These are phyloP conservation scores for Sinella curviseta DNA, from an alignment of 1,140 invertebrate species.

Conservation along the genomic window DNA sequence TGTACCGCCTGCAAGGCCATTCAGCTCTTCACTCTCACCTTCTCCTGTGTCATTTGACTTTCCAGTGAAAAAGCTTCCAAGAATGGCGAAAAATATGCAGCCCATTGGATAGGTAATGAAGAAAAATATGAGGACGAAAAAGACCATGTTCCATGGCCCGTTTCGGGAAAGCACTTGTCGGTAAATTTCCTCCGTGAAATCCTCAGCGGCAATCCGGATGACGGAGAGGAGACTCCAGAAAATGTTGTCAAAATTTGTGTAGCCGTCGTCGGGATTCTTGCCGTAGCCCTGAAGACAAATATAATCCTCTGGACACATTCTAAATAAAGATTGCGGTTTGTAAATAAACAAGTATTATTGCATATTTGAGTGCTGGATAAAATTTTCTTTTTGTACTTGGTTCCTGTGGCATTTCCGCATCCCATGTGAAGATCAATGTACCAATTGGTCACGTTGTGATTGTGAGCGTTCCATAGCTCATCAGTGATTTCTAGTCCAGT, in stretches of 20 bases:
- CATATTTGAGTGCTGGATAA: no score
- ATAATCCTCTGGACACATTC: slow-evolving; percentile 74
- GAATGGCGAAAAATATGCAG: background rate
- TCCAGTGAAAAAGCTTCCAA: background rate
- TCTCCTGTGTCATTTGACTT: background rate
- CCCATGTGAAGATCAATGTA: background rate
- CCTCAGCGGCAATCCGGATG: background rate
- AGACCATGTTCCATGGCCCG: background rate
- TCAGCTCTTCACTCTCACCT: background rate
- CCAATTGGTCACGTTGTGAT: background rate
- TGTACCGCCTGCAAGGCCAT: background rate
- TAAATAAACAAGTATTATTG: background rate
- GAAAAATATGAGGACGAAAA: background rate
- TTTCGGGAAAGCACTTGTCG: background rate
- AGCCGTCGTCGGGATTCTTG: slow-evolving; percentile 85
- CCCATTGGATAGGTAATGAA: slow-evolving; percentile 9
- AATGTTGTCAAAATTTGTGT: slow-evolving; percentile 90
- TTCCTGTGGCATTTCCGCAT: background rate
- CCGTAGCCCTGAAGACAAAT: slow-evolving; percentile 76
- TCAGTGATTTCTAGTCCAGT: background rate
- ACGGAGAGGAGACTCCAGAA: slow-evolving; percentile 81
- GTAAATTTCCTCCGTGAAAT: background rate
- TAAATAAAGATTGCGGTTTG: slow-evolving; percentile 52
- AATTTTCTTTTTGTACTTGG: background rate
- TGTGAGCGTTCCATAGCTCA: background rate